These are phyloP conservation scores for Palythoa grandis DNA, from an alignment of 92 coral and sea anemone genomes.

Conservation along the genomic window DNA sequence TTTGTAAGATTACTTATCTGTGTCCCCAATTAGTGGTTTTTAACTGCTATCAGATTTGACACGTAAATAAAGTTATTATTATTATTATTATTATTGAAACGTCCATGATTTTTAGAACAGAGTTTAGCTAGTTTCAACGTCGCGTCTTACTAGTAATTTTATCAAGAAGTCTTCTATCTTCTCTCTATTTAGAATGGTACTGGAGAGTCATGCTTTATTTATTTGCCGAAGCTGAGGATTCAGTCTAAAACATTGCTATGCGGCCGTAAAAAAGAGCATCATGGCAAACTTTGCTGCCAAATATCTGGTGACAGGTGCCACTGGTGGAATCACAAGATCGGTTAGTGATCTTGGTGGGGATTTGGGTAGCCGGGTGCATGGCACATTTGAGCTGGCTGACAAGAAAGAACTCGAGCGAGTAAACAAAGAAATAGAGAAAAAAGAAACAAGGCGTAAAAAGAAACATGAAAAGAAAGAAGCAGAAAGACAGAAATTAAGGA, in stretches of 20 bases:
- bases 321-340: conserved; percentile 59
- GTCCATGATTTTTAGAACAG: too few species aligned
- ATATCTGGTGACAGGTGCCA: conserved; percentile 71
- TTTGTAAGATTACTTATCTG: too few species aligned
- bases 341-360: conserved; percentile 73
- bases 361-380: conserved; percentile 49
- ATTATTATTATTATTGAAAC: too few species aligned
- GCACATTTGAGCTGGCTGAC: conserved; percentile 51
- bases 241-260: not conserved
- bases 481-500: conserved; percentile 59
- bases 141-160: not conserved
- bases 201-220: not conserved
- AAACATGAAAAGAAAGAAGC: conserved; percentile 61
- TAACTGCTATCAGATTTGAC: too few species aligned
- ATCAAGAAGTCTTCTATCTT: not conserved
- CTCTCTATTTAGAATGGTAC: not conserved
- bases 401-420: conserved; percentile 71
- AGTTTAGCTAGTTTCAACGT: not conserved
- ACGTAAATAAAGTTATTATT: too few species aligned
- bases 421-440: conserved; percentile 62
- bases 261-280: not conserved
- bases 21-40: too few species aligned
- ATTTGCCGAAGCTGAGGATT: not conserved
- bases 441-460: conserved; percentile 60
- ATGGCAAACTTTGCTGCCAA: conserved; percentile 92